Conservation (phyloP, 2,113 vertebrate species). For the Nesoenas mayeri region DNA sequence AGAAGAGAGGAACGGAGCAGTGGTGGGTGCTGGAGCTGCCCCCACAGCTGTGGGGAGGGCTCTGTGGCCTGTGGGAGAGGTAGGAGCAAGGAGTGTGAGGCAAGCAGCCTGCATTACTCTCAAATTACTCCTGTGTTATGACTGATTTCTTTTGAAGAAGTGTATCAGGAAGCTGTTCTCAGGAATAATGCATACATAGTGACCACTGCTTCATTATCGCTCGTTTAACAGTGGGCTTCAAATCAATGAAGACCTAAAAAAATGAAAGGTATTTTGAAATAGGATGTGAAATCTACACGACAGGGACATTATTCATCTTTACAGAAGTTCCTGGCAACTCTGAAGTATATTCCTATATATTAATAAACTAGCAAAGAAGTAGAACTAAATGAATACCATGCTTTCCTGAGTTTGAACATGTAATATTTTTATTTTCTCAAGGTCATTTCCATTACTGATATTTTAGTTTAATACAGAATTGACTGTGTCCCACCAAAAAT, state of each 20-base stretch:
- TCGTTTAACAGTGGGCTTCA: neutral
- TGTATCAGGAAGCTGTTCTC: neutral
- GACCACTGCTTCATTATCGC: neutral
- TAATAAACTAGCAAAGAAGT: constrained; percentile 44
- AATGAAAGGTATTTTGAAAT: neutral
- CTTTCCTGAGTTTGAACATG: constrained; percentile 4
- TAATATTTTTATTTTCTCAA: neutral
- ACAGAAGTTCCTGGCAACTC: neutral
- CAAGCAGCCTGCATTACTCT: neutral
- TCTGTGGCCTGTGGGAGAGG: neutral
- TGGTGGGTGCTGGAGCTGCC: neutral
- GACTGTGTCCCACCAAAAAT: constrained; percentile 24
- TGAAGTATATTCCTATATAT: neutral
- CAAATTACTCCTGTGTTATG: neutral
- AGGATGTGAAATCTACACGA: neutral
- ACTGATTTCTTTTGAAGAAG: neutral
- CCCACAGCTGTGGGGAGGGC: neutral
- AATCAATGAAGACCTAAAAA: neutral
- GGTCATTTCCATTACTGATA: constrained; percentile 28
- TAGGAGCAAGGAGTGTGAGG: neutral
- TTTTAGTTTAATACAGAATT: constrained; percentile 51
- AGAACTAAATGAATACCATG: neutral
- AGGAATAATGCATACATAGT: neutral
- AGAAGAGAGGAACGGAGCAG: neutral
- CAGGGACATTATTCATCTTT: neutral